Base-by-base conservation (phyloP, 92 coral and sea anemone genomes). In the Actinernus sp. region DNA sequence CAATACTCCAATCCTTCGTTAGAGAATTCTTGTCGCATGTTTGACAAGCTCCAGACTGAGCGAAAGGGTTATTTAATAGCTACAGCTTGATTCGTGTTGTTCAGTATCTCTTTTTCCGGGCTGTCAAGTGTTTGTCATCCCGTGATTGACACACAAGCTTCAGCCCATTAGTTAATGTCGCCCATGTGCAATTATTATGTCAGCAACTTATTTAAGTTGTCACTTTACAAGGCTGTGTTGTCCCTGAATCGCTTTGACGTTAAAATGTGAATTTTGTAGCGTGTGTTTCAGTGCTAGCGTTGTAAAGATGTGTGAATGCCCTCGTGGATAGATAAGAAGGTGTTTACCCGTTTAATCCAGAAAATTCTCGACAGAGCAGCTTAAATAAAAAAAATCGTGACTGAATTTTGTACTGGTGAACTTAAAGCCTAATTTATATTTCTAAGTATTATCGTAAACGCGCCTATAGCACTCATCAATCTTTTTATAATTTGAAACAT, bases 181-280 rank as follows among this genome's bases (percentile, higher is more conserved):
- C 10, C 52, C 52, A 45, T 45, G 52, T 45, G 52, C 19, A 23
- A 45, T 45, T 9, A 45, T 45, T 45, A 8, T 45, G 52, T 45
- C 52, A 45, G 52, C 52, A 45, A 45, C 52, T 45, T 45, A 45
- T 45, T 45, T 45, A 45, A 17, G 52, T 23, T 45, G 52, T 45
- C 52, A 45, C 17, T 23, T 45, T 45, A 18, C 4, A 8, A 6
- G 52, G 4, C 21, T 6, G 11, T 17, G 8, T 23, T 9, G 52
- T 8, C 5, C 19, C 19, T 23, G 19, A 45, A 45, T 12, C 22
- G 52, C 52, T 45, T 45, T 45, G 52, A 45, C 52, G 52, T 45
- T 45, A 9, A 18, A 6, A 36, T n/a, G n/a, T n/a, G n/a, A n/a
- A n/a, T n/a, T n/a, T n/a, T n/a, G n/a, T n/a, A n/a, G n/a, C n/a